Evolutionary conservation across 2,113 vertebrate genomes (phyloP), one percentile per base, ranked within the genome.

Genomic region (Drymodes brunneopygia): DNA sequence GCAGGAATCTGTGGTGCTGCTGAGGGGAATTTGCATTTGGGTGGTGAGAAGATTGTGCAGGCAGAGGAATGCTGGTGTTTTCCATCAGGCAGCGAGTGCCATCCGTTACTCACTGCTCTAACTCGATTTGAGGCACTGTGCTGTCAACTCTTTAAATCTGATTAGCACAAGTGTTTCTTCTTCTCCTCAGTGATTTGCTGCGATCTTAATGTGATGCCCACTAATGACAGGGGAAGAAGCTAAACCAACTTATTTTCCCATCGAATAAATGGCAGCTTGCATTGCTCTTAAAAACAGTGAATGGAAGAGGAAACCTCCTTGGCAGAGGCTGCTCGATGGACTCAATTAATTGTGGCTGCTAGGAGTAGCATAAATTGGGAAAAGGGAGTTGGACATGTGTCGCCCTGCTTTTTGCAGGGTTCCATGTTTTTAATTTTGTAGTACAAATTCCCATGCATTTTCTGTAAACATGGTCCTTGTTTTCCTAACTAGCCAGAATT

Each of bases 111-210:
- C 0, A 4, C 72, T 79, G 77, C 77, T 40, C 33, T 58, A 60
- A 42, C 75, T 73, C 0, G 2, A 29, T 73, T 83, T 77, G 88
- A 71, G 79, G 56, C 47, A 11, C 60, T 22, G 72, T 62, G 82
- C 92, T 88, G 86, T 84, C 86, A 71, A 36, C 86, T 67, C n/a
- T 51, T 62, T 47, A 56, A 67, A 84, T 57, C 73, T 75, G 65
- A 95, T 96, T 91, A 95, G 65, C 81, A 45, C 65, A 78, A 94
- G 88, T 75, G 89, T 62, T 92, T 81, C 51, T 77, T 88, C 66
- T 64, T 42, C 75, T 92, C 72, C 25, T 64, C 61, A 5, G 72
- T 50, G 72, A 45, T 89, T 88, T 96, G 81, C 88, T 27, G 4
- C n/a, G 51, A n/a, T 84, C 77, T 81, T 86, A 92, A 91, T 67